Evolutionary conservation across 2,113 vertebrate genomes (phyloP), one percentile per base, ranked within the genome.

Genomic region (Phaethornis superciliosus): DNA sequence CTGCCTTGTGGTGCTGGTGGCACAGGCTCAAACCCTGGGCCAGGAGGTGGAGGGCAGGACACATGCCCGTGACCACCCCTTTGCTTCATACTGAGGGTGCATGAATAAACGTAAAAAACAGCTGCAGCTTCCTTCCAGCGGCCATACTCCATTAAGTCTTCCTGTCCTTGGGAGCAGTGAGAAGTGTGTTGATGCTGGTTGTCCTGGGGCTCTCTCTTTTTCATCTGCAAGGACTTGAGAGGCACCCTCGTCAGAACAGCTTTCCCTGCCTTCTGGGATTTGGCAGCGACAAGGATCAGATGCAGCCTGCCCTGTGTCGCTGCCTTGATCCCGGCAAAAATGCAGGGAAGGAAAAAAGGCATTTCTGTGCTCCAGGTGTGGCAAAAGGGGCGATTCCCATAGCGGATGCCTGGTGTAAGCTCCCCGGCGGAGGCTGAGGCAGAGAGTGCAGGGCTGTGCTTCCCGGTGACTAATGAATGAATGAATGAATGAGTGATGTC

Each of bases 401-500:
- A n/a, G n/a, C 1, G 1, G 11, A 7, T 35, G 54, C 54, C n/a
- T 8, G 56, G 5, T 16, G 11, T 6, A 2, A 64, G 69, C 54
- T 83, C 40, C 32, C 52, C 2, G 3, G 64, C 2, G 51, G 30
- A 32, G 58, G 70, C 90, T 19, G 94, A 68, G 58, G 76, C 79
- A 4, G 47, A 6, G 58, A 55, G 84, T 28, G 5, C 40, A 2
- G 75, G 58, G 94, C 58, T 75, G 49, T 28, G 70, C 84, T 55
- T 27, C 62, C 35, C 19, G 0, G 49, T 47, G 63, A 35, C 62
- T 76, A 26, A 37, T 24, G 96, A 92, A 87, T 46, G 96, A 92
- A 87, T 46, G 87, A 28, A 40, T 94, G 87, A 28, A 40, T 94
- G 92, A 93, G 16, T 54, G 92, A 93, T 93, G 94, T 93, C 95